A percentile compares a stretch with the other conserved stretches of the same genome.
Conservation (phyloP, 1,140 invertebrate genomes). For the Caenorhabditis latens region DNA sequence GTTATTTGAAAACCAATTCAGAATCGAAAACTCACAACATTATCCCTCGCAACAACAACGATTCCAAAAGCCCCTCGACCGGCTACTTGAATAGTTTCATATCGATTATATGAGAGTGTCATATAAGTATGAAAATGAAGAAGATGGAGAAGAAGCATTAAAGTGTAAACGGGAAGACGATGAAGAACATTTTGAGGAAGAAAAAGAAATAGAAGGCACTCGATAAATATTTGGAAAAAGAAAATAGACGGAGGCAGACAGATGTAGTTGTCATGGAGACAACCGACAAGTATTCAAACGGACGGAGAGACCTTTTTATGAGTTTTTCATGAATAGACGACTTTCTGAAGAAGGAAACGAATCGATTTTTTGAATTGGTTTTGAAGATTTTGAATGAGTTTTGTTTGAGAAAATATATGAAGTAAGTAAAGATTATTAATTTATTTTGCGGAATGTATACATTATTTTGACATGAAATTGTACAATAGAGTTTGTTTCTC, state of each 20-base stretch:
- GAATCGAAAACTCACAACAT: background rate
- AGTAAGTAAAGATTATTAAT: background rate
- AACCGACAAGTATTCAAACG: background rate
- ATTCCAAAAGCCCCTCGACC: conserved; percentile 54
- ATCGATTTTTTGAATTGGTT: too few species aligned
- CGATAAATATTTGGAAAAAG: conserved; percentile 23
- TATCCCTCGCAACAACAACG: conserved; percentile 32
- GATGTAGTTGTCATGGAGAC: conserved; percentile 46
- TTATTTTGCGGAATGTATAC: conserved; percentile 25
- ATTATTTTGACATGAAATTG: background rate
- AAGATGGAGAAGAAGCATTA: background rate
- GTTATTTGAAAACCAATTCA: background rate
- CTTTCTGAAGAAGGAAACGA: too few species aligned
- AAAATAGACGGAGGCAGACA: conserved; percentile 6
- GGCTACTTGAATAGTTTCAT: conserved; percentile 26
- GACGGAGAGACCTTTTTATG: background rate
- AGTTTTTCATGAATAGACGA: background rate
- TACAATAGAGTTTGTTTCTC: background rate
- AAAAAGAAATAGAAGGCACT: background rate
- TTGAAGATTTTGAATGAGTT: too few species aligned
- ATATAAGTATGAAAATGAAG: conserved; percentile 19
- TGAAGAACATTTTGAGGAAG: background rate
- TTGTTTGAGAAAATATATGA: too few species aligned
- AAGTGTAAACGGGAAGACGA: background rate
- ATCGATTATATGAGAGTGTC: conserved; percentile 6